Evolutionary conservation across 2,888 invertebrate species (phyloP), one percentile per base, ranked within the genome.

Genomic region (Tinea semifulvella): DNA sequence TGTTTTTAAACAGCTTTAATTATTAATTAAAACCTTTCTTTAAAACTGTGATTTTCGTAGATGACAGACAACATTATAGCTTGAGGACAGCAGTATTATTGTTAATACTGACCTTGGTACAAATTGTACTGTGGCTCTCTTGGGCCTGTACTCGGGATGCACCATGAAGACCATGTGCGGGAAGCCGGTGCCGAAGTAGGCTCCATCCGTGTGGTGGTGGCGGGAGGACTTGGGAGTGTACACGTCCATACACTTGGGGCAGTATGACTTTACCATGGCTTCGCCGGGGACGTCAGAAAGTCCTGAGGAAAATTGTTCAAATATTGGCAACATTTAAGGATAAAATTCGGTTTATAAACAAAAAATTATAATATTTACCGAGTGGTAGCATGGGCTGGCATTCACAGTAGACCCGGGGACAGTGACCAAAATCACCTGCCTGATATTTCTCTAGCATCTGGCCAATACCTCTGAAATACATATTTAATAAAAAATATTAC

Each of bases 81-180:
- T n/a, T n/a, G n/a, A n/a, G n/a, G n/a, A n/a, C n/a, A n/a, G n/a
- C n/a, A n/a, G n/a, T n/a, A n/a, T n/a, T n/a, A n/a, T n/a, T n/a
- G n/a, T n/a, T n/a, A n/a, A 40, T 40, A 26, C 65, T 65, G 67
- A 96, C 97, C 96, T 92, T 68, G 98, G 96, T 75, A 98, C 94
- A 85, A 98, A 98, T 83, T 97, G 96, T 77, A 95, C 96, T 58
- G 91, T 88, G 53, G 98, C 93, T 63, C 96, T 88, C 83, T 98
- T 97, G 52, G 99, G 98, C 71, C 99, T 87, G 82, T 96, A 96
- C 80, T 99, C 99, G 1, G 99, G 98, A 79, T 99, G 99, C 61
- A 99, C 98, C 96, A 99, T 98, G 77, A 99, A 99, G 54, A 99
- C 87, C 99, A 99, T 99, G 77, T 99, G 99, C 54, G 99, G 99